Evolutionary conservation across 1,140 invertebrate species (phyloP).

Genomic region (Laodelphax striatellus): DNA sequence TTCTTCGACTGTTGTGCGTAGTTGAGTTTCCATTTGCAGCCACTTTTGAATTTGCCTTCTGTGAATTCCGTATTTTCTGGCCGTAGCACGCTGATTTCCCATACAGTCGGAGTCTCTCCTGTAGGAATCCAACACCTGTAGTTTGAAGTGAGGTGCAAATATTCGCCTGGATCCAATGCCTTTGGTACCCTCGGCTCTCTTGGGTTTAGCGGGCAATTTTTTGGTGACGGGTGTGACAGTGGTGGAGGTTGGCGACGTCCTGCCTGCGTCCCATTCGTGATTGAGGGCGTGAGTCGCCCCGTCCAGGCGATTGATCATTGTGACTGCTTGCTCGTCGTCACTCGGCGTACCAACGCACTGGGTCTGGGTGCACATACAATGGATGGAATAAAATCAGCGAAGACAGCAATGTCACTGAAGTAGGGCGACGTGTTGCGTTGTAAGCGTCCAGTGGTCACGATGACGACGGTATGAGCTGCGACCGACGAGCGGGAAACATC

Average conservation of each 20-base stretch:
- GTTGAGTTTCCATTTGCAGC: constrained; percentile 65
- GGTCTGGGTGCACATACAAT: constrained; percentile 4
- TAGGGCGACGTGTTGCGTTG: constrained; percentile 15
- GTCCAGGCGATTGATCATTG: constrained; percentile 39
- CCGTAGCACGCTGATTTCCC: constrained; percentile 73
- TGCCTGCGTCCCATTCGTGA: constrained; percentile 37
- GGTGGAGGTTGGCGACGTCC: constrained; percentile 26
- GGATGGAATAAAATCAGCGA: constrained; percentile 10
- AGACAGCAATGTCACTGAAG: constrained; percentile 24
- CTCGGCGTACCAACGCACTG: too few relatives aligned
- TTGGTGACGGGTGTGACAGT: constrained; percentile 35
- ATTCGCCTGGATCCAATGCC: constrained; percentile 64
- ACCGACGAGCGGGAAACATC: constrained; percentile 32
- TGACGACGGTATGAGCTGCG: constrained; percentile 21
- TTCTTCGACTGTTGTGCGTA: constrained; percentile 38
- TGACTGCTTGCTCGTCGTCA: constrained; percentile 19
- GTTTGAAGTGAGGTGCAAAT: constrained; percentile 68
- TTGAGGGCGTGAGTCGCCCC: constrained; percentile 37
- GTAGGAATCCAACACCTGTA: constrained; percentile 75
- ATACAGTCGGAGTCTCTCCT: constrained; percentile 68
- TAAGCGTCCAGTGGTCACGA: constrained; percentile 1
- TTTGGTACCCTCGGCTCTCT: constrained; percentile 31
- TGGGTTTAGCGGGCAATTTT: constrained; percentile 26
- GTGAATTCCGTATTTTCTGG: constrained; percentile 76
- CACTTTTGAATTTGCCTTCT: constrained; percentile 79